phyloP scores from a whole-genome alignment of 2,113 vertebrate species.

The Lamprotornis superbus region DNA sequence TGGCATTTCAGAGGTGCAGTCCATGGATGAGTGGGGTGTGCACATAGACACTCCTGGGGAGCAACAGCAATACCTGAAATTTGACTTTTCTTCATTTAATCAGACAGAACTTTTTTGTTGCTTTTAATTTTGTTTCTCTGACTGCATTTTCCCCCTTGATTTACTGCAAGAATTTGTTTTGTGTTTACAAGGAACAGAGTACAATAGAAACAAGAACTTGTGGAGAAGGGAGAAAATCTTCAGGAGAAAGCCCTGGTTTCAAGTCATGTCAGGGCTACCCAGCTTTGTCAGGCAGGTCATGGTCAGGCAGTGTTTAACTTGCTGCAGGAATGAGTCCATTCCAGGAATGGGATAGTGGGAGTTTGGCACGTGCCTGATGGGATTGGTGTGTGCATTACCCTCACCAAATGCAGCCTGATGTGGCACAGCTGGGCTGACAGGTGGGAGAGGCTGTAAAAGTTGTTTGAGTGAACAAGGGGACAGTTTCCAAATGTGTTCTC shows the following conservation, averaged over 20 bases:
- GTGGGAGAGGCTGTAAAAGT: not conserved
- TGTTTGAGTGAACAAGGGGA: not conserved
- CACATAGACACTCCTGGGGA: not conserved
- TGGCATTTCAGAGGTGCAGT: not conserved
- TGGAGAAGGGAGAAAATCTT: not conserved
- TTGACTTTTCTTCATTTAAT: not conserved
- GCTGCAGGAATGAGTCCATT: not conserved
- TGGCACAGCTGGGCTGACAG: not conserved
- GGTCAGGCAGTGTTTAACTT: not conserved
- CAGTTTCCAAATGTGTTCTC: not conserved
- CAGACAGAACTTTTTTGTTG: not conserved
- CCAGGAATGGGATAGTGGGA: not conserved
- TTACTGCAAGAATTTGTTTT: not conserved
- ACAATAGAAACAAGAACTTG: not conserved
- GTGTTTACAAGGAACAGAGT: not conserved
- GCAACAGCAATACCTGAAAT: not conserved
- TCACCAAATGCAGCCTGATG: not conserved
- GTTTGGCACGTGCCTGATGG: accelerated
- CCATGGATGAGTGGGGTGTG: not conserved
- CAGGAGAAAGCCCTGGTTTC: not conserved
- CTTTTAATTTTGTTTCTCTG: accelerated
- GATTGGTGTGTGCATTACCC: not conserved
- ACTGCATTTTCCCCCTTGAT: not conserved
- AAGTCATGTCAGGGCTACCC: not conserved
- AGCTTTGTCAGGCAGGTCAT: not conserved